phyloP scores from a whole-genome alignment of 53 echinoderm and acorn worm genomes.

The Mesocentrotus franciscanus region DNA sequence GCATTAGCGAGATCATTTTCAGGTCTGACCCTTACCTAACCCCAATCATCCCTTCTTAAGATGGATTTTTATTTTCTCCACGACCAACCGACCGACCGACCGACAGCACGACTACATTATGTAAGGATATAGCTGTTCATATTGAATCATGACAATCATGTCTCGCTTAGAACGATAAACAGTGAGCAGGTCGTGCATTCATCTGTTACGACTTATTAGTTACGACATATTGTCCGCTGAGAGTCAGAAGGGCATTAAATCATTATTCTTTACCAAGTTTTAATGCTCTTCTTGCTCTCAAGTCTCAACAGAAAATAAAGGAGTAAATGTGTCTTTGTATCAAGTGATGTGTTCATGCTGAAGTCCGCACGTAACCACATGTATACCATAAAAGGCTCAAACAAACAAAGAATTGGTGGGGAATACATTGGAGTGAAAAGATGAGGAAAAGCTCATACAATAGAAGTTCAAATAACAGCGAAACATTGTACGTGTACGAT shows the following conservation, averaged over 20 bases:
- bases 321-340: background rate
- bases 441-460: background rate
- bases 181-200: too few relatives aligned
- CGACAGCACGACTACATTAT: background rate
- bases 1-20: constrained; percentile 2
- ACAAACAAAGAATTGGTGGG: background rate
- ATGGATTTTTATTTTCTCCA: background rate
- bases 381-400: background rate
- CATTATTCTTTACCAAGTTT: too few relatives aligned
- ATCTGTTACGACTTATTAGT: background rate
- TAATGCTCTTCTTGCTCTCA: too few relatives aligned
- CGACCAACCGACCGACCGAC: too few relatives aligned
- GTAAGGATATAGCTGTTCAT: background rate
- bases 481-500: background rate
- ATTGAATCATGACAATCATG: background rate
- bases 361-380: background rate
- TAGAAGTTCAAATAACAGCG: background rate
- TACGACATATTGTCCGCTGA: background rate
- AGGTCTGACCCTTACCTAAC: background rate
- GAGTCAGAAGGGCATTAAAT: too few relatives aligned
- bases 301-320: background rate
- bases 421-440: background rate
- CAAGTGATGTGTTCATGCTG: background rate
- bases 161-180: too few relatives aligned
- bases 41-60: background rate